Base-by-base conservation (phyloP, 2,113 vertebrate species). In the Trogon melanurus region DNA sequence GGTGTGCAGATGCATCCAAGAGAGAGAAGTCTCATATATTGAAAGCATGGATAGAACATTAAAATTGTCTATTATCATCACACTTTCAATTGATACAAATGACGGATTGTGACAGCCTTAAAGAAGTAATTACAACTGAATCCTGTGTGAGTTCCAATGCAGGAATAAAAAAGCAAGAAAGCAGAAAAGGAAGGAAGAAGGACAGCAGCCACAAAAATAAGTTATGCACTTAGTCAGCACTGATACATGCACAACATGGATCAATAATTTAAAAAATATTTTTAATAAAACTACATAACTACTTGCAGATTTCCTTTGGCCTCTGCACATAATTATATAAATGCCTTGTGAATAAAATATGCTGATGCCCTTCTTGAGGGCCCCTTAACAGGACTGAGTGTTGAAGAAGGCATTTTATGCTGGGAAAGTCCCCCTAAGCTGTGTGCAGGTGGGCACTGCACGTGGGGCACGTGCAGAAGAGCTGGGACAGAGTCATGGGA, bases 251-350 rank as follows among this genome's bases (percentile, higher is more conserved):
- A 51, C 60, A 56, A 30, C 10, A 2, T 44, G 60, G 60, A 58
- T 78, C 86, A 78, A 69, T 93, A 79, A 88, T 72, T 81, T 61
- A 0, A 1, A 82, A 92, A 92, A 32, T 74, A 87, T 67, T 90
- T 91, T 57, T 47, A 72, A 87, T 89, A 82, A 81, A 92, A 44
- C 65, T 75, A 9, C 20, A 3, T 88, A 87, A 92, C 53, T 81
- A 50, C 53, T 87, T 91, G 57, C 83, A 93, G 72, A 91, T 92
- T 94, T 88, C 61, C 45, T n/a, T 89, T 32, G 50, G 45, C 70
- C 27, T 89, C 61, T 69, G 32, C 29, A 47, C 16, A 6, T 26
- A 45, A 69, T 16, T 11, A 30, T 54, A 70, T n/a, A 25, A 71
- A 61, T 50, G 27, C 47, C 65, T 79, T 81, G 48, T 45, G 93